These are phyloP conservation scores for Pituophis catenifer DNA, from an alignment of 2,113 vertebrate species.

Conservation along the genomic window DNA sequence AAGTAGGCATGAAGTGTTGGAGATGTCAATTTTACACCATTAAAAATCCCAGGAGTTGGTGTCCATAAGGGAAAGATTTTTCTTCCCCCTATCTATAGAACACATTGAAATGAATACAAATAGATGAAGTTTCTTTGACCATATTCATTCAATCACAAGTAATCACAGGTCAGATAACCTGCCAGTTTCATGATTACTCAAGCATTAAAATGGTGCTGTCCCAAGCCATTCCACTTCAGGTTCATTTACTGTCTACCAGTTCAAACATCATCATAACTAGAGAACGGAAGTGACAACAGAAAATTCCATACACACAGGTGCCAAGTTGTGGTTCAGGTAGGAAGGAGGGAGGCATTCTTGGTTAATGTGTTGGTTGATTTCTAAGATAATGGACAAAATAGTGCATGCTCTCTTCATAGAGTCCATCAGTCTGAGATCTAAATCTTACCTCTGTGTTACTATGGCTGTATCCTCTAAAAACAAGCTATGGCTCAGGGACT, in stretches of 20 bases:
- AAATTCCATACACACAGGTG: neutral
- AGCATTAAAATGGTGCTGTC: neutral
- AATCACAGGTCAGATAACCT: neutral
- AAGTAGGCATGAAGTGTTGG: neutral
- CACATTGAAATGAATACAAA: neutral
- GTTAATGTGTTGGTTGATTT: neutral
- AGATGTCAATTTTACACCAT: neutral
- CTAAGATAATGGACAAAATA: neutral
- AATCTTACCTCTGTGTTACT: neutral
- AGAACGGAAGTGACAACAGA: accelerated
- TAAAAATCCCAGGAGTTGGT: neutral
- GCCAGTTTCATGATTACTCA: neutral
- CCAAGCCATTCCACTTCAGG: neutral
- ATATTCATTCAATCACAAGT: neutral
- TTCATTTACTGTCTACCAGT: neutral
- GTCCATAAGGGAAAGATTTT: neutral
- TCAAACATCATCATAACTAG: neutral
- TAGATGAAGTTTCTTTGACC: neutral
- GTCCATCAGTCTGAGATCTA: neutral
- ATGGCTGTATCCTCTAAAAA: neutral
- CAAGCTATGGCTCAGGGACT: neutral
- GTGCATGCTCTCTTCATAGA: neutral
- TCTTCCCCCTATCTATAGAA: neutral
- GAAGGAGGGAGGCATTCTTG: neutral
- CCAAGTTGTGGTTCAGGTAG: neutral